Percentiles rank a stretch among this genome's conserved stretches.
These are phyloP conservation scores for Poeciliopsis paucimaculata DNA, from an alignment of 2,797 vertebrate species.

Conservation along the genomic window DNA sequence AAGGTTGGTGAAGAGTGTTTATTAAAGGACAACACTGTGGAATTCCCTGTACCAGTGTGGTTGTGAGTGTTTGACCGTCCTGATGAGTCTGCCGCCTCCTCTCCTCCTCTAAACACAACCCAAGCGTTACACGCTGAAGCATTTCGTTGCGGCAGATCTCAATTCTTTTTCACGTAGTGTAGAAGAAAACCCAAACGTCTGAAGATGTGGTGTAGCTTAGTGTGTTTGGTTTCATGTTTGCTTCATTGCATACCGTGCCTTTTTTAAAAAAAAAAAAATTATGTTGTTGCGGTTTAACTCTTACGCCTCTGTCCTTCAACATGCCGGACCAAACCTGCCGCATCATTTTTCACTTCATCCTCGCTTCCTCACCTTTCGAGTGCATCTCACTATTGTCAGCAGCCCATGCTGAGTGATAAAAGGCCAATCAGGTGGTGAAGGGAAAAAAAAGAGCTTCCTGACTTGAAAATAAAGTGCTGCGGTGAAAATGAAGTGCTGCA, in stretches of 20 bases:
- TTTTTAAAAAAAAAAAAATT: no score
- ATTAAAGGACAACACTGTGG: no score
- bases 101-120: no score
- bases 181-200: neutral
- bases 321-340: slow-evolving; percentile 10
- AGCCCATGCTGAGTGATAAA: slow-evolving; percentile 70
- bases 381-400: slow-evolving; percentile 46
- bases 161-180: neutral
- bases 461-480: slow-evolving; percentile 64
- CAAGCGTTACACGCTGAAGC: no score
- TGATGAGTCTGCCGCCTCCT: no score
- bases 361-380: slow-evolving; percentile 33
- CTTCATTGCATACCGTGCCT: neutral
- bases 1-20: no score
- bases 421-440: slow-evolving; percentile 62
- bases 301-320: slow-evolving; percentile 5
- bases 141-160: neutral
- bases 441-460: slow-evolving; percentile 57
- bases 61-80: no score
- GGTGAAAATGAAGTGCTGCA: slow-evolving; percentile 61
- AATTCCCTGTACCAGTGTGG: no score
- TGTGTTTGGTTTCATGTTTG: neutral
- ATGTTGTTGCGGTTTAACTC: neutral
- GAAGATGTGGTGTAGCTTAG: neutral
- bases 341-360: slow-evolving; percentile 27